These are phyloP conservation scores for Eira barbara DNA, from an alignment of 2,113 vertebrate species.

Conservation along the genomic window DNA sequence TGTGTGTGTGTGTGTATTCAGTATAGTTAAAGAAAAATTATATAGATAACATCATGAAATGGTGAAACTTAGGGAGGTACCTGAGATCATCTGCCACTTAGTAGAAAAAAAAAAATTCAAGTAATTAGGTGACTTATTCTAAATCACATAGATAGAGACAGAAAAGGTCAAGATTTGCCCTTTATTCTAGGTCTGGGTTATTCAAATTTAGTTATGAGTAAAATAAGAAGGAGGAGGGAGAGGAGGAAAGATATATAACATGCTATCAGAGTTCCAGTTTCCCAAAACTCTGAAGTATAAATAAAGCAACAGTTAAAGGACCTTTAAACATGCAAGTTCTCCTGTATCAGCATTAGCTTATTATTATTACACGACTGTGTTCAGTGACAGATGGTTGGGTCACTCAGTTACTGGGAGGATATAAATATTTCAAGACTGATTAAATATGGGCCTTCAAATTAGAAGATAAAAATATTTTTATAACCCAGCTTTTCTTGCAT, in stretches of 20 bases:
- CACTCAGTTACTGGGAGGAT: slow-evolving; percentile 34
- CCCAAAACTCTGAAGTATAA: background rate
- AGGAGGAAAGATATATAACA: background rate
- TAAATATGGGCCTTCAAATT: slow-evolving; percentile 57
- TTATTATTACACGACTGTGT: slow-evolving; percentile 10
- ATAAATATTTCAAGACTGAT: slow-evolving; percentile 67
- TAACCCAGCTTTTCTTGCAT: slow-evolving; percentile 3
- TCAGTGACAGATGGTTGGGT: slow-evolving; percentile 35
- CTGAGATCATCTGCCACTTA: background rate
- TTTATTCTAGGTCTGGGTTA: background rate
- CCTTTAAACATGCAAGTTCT: background rate
- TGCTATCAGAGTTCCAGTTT: background rate
- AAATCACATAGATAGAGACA: background rate
- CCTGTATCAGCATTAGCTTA: background rate
- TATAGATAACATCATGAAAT: background rate
- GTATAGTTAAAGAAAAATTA: background rate
- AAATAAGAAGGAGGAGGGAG: background rate
- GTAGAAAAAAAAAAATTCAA: background rate
- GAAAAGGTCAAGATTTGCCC: background rate
- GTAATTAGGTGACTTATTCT: background rate
- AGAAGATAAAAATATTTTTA: slow-evolving; percentile 46
- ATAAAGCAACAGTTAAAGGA: slow-evolving; percentile 30
- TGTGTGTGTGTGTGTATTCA: background rate
- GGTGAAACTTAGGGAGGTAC: background rate
- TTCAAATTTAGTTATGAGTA: background rate